These are phyloP conservation scores for Agrochola macilenta DNA, from an alignment of 2,888 invertebrate genomes.

Conservation along the genomic window DNA sequence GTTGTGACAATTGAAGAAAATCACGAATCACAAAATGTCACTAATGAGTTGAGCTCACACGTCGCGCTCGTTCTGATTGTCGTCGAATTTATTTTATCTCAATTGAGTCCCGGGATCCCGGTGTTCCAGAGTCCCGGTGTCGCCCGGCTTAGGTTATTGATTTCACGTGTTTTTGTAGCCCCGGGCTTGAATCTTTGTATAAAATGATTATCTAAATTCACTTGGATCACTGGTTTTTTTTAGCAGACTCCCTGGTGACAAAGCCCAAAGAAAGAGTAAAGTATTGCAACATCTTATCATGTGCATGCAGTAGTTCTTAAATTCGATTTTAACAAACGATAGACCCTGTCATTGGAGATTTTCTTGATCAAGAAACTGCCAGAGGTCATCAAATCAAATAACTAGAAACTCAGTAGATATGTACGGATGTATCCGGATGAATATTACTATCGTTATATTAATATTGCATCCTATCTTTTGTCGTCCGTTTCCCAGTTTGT, in stretches of 20 bases:
- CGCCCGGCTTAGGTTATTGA: constrained; percentile 50
- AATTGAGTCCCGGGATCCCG: constrained; percentile 33
- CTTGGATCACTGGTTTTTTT: background rate
- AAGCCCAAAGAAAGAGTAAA: background rate
- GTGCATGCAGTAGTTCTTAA: background rate
- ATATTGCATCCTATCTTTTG: background rate
- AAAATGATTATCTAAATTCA: constrained; percentile 5
- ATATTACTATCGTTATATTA: background rate
- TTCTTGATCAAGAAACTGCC: background rate
- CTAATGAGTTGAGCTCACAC: constrained; percentile 55
- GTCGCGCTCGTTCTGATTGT: constrained; percentile 36
- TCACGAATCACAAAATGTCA: constrained; percentile 20
- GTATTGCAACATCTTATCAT: background rate
- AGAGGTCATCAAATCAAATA: background rate
- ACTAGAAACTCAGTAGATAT: background rate
- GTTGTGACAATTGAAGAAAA: constrained; percentile 20
- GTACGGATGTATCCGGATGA: background rate
- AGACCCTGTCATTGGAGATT: background rate
- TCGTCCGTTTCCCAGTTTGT: background rate
- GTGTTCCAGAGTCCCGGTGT: constrained; percentile 28
- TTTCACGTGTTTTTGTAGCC: constrained; percentile 45
- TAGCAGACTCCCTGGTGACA: background rate
- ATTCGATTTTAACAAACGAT: background rate
- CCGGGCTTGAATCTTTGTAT: constrained; percentile 5
- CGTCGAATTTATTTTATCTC: constrained; percentile 64